A percentile compares a stretch with the other conserved stretches of the same genome.
Evolutionary conservation across 2,797 vertebrate genomes (phyloP).

Genomic region (Salmo trutta): DNA sequence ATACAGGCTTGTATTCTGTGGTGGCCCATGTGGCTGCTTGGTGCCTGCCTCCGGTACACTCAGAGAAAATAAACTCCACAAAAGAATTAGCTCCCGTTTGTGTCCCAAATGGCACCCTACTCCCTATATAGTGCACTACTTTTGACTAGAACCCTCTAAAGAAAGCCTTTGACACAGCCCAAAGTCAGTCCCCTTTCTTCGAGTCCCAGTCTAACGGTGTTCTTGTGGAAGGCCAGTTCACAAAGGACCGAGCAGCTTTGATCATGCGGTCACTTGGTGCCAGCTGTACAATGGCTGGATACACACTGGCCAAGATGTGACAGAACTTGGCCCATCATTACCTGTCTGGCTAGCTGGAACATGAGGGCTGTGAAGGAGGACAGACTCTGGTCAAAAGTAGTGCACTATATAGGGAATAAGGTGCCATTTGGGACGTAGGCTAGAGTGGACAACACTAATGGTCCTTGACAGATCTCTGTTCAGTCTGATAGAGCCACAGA

Average conservation of each 20-base stretch:
- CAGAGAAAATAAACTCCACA: too few relatives aligned
- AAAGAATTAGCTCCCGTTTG: too few relatives aligned
- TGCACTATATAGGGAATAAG: too few relatives aligned
- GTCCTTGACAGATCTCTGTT: slow-evolving; percentile 11
- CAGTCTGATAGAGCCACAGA: not conserved
- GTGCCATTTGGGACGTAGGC: too few relatives aligned
- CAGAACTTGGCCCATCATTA: not conserved
- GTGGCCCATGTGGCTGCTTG: not conserved
- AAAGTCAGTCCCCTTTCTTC: not conserved
- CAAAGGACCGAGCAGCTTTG: not conserved
- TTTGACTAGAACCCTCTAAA: too few relatives aligned
- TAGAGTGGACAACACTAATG: not conserved
- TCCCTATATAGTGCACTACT: too few relatives aligned
- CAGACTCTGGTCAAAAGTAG: not conserved
- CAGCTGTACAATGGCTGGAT: not conserved
- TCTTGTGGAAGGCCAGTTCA: not conserved
- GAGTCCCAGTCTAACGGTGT: not conserved
- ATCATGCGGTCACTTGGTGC: not conserved
- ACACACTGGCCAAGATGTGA: not conserved
- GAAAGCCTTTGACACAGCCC: too few relatives aligned
- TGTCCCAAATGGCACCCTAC: too few relatives aligned
- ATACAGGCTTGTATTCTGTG: not conserved
- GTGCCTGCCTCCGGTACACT: too few relatives aligned
- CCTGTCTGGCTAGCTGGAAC: not conserved
- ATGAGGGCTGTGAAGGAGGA: not conserved